Base-by-base conservation (phyloP, 2,797 vertebrate species). In the Enteromius thamalakanensis region DNA sequence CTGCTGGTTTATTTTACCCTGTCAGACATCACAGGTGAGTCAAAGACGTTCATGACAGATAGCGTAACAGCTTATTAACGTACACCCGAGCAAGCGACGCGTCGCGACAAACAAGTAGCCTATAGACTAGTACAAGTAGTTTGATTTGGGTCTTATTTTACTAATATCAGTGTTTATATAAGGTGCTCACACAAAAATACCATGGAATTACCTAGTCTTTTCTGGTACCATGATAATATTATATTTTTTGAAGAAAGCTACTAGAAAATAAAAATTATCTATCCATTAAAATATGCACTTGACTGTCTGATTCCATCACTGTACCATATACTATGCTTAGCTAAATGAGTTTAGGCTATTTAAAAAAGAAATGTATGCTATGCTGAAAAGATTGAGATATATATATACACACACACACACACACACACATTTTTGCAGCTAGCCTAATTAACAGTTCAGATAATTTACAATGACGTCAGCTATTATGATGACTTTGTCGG, bases 1-100 rank as follows among this genome's bases (percentile, higher is more conserved):
- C 23, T 42, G 37, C 69, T 68, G 47, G 10, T 82, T 58, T 29
- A 53, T 76, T 40, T 60, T 49, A 53, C 60, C 69, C 71, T 49
- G 71, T 42, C 79, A n/a, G 32, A 42, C 49, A 81, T 60, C 79
- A 81, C 79, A 72, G 79, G 79, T 81, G 79, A 81, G 79, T 70
- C 64, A 14, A 80, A 70, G 11, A 26, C 62, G 10, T 62, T 51
- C 69, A 65, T 42, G 64, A 68, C 60, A 15, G 60, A n/a, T 64
- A 29, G 23, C 26, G 5, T 67, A 67, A 15, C 58, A 67, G 45
- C 79, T 69, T 37, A 21, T 67, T n/a, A n/a, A n/a, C n/a, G n/a
- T n/a, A 69, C 65, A 71, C 51, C 68, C 11, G 29, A 37, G 26
- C 45, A n/a, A 42, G 76, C 10, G 17, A 64, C 15, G 34, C 32